Evolutionary conservation across 2,113 vertebrate species (phyloP).

Genomic region (Alectura lathami): DNA sequence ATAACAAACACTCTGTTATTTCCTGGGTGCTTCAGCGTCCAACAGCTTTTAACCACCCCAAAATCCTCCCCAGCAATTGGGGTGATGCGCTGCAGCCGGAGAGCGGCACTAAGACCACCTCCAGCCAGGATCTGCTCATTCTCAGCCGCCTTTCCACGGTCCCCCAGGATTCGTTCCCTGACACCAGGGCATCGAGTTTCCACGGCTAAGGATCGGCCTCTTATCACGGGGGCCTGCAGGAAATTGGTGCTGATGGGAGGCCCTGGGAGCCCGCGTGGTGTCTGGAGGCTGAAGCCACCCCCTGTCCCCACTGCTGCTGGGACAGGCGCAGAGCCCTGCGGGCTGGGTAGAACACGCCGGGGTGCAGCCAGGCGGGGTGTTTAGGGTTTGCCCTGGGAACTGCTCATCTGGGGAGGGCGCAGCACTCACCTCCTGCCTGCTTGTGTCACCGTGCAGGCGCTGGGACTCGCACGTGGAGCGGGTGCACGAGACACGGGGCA

Average conservation of each 20-base stretch:
- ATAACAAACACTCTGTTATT: rapidly evolving
- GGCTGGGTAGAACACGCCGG: rapidly evolving
- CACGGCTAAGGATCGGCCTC: conserved; percentile 59
- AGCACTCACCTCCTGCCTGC: not conserved
- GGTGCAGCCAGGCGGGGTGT: rapidly evolving
- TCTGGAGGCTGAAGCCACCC: not conserved
- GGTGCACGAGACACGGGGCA: rapidly evolving
- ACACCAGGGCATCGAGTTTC: conserved; percentile 58
- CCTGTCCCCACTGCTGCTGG: not conserved
- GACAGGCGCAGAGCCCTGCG: not conserved
- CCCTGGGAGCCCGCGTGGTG: not conserved
- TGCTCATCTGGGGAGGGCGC: not conserved
- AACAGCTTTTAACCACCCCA: not conserved
- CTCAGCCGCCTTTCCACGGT: conserved; percentile 53
- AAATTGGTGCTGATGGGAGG: conserved; percentile 73
- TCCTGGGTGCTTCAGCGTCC: not conserved
- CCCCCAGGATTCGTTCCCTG: conserved; percentile 4
- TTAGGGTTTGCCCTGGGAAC: not conserved
- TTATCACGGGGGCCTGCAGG: conserved; percentile 55
- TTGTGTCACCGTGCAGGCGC: rapidly evolving
- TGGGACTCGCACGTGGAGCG: too few species aligned
- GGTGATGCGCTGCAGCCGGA: rapidly evolving
- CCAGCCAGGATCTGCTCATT: conserved; percentile 55
- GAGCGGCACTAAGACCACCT: not conserved
- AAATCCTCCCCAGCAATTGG: not conserved